Evolutionary conservation across 2,888 invertebrate genomes (phyloP).

Genomic region (Amblyjoppa fuscipennis): DNA sequence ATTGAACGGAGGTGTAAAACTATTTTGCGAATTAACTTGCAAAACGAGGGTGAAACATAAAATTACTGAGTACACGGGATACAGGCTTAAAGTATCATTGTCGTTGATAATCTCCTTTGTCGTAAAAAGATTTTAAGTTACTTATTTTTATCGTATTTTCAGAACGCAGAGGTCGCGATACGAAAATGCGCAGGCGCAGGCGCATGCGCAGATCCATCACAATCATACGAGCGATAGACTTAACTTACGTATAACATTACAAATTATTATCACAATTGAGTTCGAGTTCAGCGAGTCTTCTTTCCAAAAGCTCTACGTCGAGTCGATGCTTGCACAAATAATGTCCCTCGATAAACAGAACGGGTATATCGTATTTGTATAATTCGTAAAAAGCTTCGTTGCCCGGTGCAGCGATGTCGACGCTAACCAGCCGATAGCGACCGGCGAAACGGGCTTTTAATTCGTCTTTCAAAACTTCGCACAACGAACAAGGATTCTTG

Average conservation of each 20-base stretch:
- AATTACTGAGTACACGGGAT: no score
- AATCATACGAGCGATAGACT: no score
- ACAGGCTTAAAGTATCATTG: no score
- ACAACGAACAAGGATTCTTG: slow-evolving; percentile 92
- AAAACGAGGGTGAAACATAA: no score
- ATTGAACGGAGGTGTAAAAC: no score
- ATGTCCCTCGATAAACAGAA: slow-evolving; percentile 93
- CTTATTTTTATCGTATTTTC: no score
- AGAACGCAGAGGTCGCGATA: no score
- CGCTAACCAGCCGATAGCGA: slow-evolving; percentile 89
- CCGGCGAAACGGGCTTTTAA: slow-evolving; percentile 87
- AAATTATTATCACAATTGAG: slow-evolving; percentile 16
- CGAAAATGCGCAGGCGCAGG: no score
- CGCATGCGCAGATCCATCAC: no score
- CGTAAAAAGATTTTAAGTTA: no score
- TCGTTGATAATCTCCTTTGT: no score
- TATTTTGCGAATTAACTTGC: no score
- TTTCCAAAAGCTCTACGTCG: slow-evolving; percentile 87
- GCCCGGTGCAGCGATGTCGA: slow-evolving; percentile 91
- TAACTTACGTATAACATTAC: not conserved
- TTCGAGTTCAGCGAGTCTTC: slow-evolving; percentile 85
- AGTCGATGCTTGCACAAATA: slow-evolving; percentile 93
- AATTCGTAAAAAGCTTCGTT: slow-evolving; percentile 91
- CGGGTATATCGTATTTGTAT: slow-evolving; percentile 95
- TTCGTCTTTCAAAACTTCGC: slow-evolving; percentile 91